Base-by-base conservation (phyloP, 2,888 invertebrate genomes). In the Callosobruchus maculatus region DNA sequence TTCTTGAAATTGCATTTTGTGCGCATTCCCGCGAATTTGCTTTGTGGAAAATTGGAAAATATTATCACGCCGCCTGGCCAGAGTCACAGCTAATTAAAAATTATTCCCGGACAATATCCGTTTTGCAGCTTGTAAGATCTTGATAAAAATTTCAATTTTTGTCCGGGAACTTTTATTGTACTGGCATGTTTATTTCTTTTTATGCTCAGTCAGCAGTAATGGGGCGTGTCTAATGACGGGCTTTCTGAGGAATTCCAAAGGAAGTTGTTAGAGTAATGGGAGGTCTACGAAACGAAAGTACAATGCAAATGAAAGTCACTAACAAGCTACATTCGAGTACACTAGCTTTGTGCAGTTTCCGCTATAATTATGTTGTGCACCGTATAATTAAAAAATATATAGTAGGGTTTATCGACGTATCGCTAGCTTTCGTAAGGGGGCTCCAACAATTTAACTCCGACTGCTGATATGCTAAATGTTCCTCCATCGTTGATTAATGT, bases 21-120 rank as follows among this genome's bases (percentile, higher is more conserved):
- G 73, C 73, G 75, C 73, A 74, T 78, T 79, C 77, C 77, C 76
- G 77, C 77, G 76, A 79, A 78, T 79, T 77, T 76, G 77, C 73
- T 78, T 77, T 74, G 75, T 72, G 72, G 75, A 73, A 79, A 79
- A 79, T 77, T 79, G 76, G 73, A 75, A 77, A 79, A 75, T 77
- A 78, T 78, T 78, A 78, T 74, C 78, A 74, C 49, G 7, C 13
- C 21, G 5, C 68, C 68, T 21, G 21, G 68, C 4, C 67, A 67
- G 20, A 68, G 68, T 68, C 22, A 68, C 68, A 20, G 75, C 74
- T 76, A 74, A 78, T 78, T 78, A 77, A 74, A 78, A 77, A 74
- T 77, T 78, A 75, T 77, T 77, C 68, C 72, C 75, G 67, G 72
- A 68, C 73, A 77, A 74, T 74, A 70, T 74, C 71, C 71, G 68